Conservation (phyloP, 2,113 vertebrate species). For the Gambusia holbrooki region DNA sequence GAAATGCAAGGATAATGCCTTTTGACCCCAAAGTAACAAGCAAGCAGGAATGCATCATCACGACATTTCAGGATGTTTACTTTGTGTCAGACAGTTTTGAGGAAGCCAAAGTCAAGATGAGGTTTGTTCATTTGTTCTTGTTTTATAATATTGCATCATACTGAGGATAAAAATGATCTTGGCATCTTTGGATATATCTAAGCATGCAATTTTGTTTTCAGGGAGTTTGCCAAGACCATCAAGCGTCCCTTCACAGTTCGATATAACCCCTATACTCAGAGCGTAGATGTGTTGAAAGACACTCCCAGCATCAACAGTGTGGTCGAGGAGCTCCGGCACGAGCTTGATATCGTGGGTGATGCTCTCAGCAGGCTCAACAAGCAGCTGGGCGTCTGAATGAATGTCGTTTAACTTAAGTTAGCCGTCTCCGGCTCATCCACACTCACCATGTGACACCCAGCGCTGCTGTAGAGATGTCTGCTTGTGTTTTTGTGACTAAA, state of each 20-base stretch:
- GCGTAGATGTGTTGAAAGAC: constrained; percentile 91
- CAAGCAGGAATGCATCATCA: constrained; percentile 95
- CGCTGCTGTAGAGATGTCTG: constrained; percentile 41
- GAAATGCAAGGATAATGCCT: constrained; percentile 87
- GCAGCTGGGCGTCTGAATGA: constrained; percentile 83
- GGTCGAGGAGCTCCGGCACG: constrained; percentile 90
- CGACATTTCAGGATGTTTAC: constrained; percentile 95
- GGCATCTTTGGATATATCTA: background rate
- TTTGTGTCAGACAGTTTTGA: constrained; percentile 96
- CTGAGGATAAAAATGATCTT: background rate
- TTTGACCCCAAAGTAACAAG: constrained; percentile 92
- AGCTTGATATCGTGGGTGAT: constrained; percentile 91
- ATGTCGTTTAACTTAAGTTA: background rate
- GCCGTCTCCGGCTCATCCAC: background rate
- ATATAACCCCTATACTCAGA: constrained; percentile 96
- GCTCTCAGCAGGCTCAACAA: constrained; percentile 90
- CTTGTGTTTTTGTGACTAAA: constrained; percentile 53
- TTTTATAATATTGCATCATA: background rate
- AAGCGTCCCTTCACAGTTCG: constrained; percentile 95
- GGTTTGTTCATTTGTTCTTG: constrained; percentile 72
- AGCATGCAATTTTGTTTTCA: constrained; percentile 52
- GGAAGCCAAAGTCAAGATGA: constrained; percentile 97
- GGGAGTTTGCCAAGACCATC: constrained; percentile 98
- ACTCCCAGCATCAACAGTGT: constrained; percentile 88
- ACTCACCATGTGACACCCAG: constrained; percentile 11